phyloP scores from a whole-genome alignment of 2,797 vertebrate species.

The Nyctibius grandis region DNA sequence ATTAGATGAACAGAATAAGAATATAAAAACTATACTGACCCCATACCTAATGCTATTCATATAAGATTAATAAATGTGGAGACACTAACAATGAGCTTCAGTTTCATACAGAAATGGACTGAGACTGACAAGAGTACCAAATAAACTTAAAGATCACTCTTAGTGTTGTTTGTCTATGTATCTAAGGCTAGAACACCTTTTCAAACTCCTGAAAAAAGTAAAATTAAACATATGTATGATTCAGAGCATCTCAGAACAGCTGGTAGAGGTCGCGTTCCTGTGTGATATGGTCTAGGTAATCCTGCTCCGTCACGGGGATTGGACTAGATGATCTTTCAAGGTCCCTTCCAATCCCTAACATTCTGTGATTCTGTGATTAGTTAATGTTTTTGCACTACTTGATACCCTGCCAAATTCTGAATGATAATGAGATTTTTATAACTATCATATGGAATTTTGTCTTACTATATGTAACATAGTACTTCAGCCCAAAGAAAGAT shows the following conservation, averaged over 20 bases:
- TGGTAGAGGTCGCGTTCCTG: too few species aligned
- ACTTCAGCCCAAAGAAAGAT: background rate
- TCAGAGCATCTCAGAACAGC: background rate
- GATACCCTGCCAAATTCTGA: background rate
- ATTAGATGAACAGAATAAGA: background rate
- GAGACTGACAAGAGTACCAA: background rate
- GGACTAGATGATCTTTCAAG: too few species aligned
- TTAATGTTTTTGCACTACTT: background rate
- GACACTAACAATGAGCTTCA: background rate
- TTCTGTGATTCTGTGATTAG: too few species aligned
- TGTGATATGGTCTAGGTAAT: too few species aligned
- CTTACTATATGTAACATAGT: background rate
- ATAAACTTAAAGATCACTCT: background rate
- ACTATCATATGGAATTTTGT: background rate
- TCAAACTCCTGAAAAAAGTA: background rate
- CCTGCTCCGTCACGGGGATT: too few species aligned
- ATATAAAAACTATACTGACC: background rate
- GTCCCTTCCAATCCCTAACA: too few species aligned
- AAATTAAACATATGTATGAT: fast-evolving
- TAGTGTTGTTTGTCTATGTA: background rate
- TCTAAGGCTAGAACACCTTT: background rate
- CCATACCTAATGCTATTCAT: background rate
- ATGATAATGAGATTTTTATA: background rate
- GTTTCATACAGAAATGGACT: background rate
- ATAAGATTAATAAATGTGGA: background rate